A percentile compares a stretch with the other conserved stretches of the same genome.
These are phyloP conservation scores for Cyphomyrmex costatus DNA, from an alignment of 1,140 invertebrate genomes.

Conservation along the genomic window DNA sequence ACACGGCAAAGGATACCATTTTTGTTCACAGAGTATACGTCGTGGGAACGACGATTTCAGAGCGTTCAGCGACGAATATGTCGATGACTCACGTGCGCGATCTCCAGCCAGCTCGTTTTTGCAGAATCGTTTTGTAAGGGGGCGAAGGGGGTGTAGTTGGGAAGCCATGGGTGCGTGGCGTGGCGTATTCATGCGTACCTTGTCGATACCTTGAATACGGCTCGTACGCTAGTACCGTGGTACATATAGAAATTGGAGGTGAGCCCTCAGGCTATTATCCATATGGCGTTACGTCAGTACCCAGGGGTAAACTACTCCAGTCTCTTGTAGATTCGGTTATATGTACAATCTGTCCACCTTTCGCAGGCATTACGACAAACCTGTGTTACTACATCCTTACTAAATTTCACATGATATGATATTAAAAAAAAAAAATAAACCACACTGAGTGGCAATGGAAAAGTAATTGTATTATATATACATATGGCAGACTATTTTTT, in stretches of 20 bases:
- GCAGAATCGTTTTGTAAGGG: conserved; percentile 71
- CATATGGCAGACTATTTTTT: neutral
- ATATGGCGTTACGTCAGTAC: conserved; percentile 83
- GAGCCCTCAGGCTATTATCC: conserved; percentile 83
- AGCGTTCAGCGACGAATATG: conserved; percentile 55
- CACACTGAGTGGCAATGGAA: neutral
- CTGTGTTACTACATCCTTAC: neutral
- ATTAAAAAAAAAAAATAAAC: neutral
- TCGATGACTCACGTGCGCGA: conserved; percentile 74
- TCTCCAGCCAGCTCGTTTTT: conserved; percentile 74
- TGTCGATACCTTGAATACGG: conserved; percentile 83
- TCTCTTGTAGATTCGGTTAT: conserved; percentile 54
- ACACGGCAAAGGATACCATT: conserved; percentile 40
- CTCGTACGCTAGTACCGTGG: conserved; percentile 67
- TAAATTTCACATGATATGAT: neutral
- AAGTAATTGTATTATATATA: neutral
- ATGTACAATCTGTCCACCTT: conserved; percentile 64
- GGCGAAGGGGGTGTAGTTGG: neutral
- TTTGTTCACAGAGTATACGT: conserved; percentile 43
- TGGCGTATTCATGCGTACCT: conserved; percentile 64
- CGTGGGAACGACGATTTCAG: conserved; percentile 68
- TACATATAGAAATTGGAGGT: conserved; percentile 76
- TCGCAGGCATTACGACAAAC: neutral
- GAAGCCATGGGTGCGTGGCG: conserved; percentile 46
- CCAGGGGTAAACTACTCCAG: conserved; percentile 80